Base-by-base conservation (phyloP, 2,888 invertebrate species). In the Chloromyia formosa region DNA sequence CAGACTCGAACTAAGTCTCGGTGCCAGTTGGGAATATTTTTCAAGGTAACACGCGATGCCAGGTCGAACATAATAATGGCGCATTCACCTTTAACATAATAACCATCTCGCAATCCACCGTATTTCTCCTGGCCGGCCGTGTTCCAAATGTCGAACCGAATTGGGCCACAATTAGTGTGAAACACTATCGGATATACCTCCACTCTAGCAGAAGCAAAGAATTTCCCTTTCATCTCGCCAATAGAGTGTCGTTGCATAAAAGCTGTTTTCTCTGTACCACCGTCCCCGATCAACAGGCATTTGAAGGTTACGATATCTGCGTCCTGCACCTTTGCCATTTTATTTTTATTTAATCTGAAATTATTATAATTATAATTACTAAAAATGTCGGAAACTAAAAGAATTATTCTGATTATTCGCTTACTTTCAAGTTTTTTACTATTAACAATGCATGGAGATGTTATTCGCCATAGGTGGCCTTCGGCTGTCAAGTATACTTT, bases 51-150 rank as follows among this genome's bases (percentile, higher is more conserved):
- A 82, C 99, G 91, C 54, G 98, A 97, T 78, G 99, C 99, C 81
- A 99, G 99, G 87, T 99, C 99, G 85, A 99, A 99, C 98, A 99
- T 98, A 82, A 99, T 96, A 83, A 99, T 94, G 80, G 99, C 98
- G 85, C 93, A 93, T 85, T 93, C 92, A 88, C 98, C 98, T 89
- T 99, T 98, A 84, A 99, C 99, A 85, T 99, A 99, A 83, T 99
- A 99, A 74, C 98, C 99, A 87, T 99, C 99, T 82, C 99, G 90
- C 1, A 99, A 90, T 53, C 99, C 99, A 79, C 99, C 99, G 84
- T 98, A 99, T 84, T 99, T 99, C 86, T 99, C 99, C 85, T 99
- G 98, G 16, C 98, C 98, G 78, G 98, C 98, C 10, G 98, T 99
- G 83, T 98, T 98, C 98, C 98, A 99, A 0, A 99, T 98, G 83